Evolutionary conservation across 64 coral and sea anemone genomes (phyloP), one percentile per base, ranked within the genome.

Genomic region (Dendronephthya gigantea): DNA sequence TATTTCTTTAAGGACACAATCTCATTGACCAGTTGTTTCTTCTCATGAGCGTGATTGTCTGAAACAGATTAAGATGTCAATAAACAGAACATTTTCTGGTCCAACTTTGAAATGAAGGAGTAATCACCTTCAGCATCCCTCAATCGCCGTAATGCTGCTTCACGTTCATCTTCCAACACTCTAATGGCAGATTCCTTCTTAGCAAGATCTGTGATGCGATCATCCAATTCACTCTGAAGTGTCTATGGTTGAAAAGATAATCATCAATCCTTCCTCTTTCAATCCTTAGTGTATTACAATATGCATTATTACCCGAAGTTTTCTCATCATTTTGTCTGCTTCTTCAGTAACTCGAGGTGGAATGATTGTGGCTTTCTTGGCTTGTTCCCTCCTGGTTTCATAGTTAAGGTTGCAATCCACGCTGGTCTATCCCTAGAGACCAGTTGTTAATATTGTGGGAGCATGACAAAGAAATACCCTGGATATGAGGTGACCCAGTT

Each of bases 261-360:
- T 36, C 7, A 79, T 4, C 30, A 79, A 79, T 22, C 4, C 9
- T 19, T 28, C 22, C 72, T 35, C 13, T 79, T 29, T 35, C 25
- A 33, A 79, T 35, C 25, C 34, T 33, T 33, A 29, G 30, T 79
- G 22, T 39, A 45, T 11, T 45, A 45, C 41, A 6, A 11, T 45
- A 6, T 45, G 4, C 11, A 45, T 45, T 11, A 45, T 37, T 79
- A 79, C 94, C n/a, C 90, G 68, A 35, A 98, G 81, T 43, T 98
- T 98, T 11, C 94, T 83, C 94, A 98, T 98, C 94, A 98, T 98
- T 32, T 92, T 62, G 29, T 98, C 94, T 58, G 94, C 94, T 68
- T 98, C 94, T 83, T 98, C 94, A 12, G 92, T 98, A 33, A 98
- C 94, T 23, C 94, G 89, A 68, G 94, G 94, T 23, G 94, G 94